phyloP scores from a whole-genome alignment of 1,140 invertebrate genomes.

The Spodoptera frugiperda region DNA sequence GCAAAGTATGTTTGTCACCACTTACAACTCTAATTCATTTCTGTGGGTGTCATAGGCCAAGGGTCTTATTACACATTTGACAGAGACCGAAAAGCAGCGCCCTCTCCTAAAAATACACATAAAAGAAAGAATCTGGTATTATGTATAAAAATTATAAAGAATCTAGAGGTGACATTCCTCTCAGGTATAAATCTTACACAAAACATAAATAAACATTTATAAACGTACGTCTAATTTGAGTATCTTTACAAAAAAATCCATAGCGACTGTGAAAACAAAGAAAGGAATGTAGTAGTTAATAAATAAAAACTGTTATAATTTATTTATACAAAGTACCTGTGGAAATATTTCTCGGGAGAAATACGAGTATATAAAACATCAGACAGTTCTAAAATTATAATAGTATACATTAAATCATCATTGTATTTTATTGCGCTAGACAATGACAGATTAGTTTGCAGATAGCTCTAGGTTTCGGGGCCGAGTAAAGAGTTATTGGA shows the following conservation, averaged over 20 bases:
- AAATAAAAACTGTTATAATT: constrained; percentile 7
- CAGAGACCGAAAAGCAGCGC: too few species aligned
- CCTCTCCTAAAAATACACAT: too few species aligned
- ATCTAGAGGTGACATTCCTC: too few species aligned
- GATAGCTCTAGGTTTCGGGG: neutral
- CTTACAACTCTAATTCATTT: too few species aligned
- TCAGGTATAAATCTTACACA: neutral
- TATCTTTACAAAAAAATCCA: neutral
- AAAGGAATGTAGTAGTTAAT: neutral
- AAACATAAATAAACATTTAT: neutral
- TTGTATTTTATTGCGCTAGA: too few species aligned
- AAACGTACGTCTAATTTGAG: neutral
- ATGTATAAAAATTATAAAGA: too few species aligned
- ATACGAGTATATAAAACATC: neutral
- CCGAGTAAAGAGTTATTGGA: neutral
- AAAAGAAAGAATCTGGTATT: too few species aligned
- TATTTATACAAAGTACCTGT: neutral
- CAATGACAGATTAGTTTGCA: neutral
- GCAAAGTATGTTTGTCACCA: too few species aligned
- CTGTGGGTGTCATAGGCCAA: too few species aligned
- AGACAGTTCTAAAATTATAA: neutral
- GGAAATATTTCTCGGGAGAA: neutral
- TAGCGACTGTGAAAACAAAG: neutral
- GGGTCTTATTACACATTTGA: too few species aligned
- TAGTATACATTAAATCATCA: neutral